A percentile compares a stretch with the other conserved stretches of the same genome.
These are phyloP conservation scores for Nymphalis polychloros DNA, from an alignment of 2,888 invertebrate genomes.

Conservation along the genomic window DNA sequence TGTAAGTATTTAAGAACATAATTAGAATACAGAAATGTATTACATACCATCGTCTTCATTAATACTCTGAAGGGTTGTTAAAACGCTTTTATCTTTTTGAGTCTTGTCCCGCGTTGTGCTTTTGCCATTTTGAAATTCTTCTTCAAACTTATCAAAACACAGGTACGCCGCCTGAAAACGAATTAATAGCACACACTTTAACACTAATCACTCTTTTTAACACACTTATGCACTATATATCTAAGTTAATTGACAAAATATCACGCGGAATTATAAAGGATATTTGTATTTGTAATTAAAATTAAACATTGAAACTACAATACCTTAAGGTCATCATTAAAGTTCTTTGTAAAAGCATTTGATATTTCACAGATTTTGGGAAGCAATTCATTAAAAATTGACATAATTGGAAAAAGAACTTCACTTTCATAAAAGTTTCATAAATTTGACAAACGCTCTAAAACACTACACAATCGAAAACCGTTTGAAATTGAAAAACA, in stretches of 20 bases:
- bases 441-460: constrained; percentile 64
- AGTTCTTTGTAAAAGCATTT: constrained; percentile 51
- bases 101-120: constrained; percentile 54
- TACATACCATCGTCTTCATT: constrained; percentile 67
- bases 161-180: constrained; percentile 61
- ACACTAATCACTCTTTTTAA: constrained; percentile 29
- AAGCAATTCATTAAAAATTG: constrained; percentile 69
- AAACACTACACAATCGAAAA: constrained; percentile 66
- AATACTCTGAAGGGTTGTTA: constrained; percentile 67
- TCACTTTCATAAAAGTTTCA: constrained; percentile 56
- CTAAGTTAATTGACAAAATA: constrained; percentile 10
- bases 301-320: constrained; percentile 31
- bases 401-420: constrained; percentile 64
- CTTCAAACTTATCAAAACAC: constrained; percentile 64
- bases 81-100: constrained; percentile 57
- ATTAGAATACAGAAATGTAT: neutral
- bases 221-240: constrained; percentile 24
- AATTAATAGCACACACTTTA: constrained; percentile 40
- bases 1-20: neutral
- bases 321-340: constrained; percentile 69
- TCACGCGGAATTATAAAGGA: constrained; percentile 5
- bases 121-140: constrained; percentile 60
- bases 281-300: neutral
- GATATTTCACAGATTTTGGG: constrained; percentile 65
- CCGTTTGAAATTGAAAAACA: constrained; percentile 75